A percentile compares a stretch with the other conserved stretches of the same genome.
Conservation (phyloP, 1,140 invertebrate genomes). For the Argopecten irradians region DNA sequence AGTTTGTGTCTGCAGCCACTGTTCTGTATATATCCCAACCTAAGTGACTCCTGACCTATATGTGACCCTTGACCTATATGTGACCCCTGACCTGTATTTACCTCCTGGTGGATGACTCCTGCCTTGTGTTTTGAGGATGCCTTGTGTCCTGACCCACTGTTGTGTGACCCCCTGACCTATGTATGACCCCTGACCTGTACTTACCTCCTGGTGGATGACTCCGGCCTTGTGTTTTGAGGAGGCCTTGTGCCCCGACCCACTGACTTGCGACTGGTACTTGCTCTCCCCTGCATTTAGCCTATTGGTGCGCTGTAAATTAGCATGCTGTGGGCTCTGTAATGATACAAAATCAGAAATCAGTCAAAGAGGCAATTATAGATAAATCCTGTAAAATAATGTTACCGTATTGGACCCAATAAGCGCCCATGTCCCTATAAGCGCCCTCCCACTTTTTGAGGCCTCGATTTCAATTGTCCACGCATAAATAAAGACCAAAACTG, state of each 20-base stretch:
- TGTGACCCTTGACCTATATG: neutral
- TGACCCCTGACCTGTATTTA: neutral
- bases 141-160: neutral
- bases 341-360: slow-evolving; percentile 1
- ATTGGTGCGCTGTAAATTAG: slow-evolving; percentile 50
- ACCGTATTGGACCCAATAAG: too few species aligned
- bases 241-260: neutral
- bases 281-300: slow-evolving; percentile 41
- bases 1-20: too few species aligned
- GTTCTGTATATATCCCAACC: neutral
- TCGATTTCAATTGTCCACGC: too few species aligned
- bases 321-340: slow-evolving; percentile 56
- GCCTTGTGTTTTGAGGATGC: neutral
- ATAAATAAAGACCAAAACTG: too few species aligned
- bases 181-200: neutral
- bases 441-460: too few species aligned
- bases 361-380: too few species aligned
- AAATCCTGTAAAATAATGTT: too few species aligned
- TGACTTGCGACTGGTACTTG: slow-evolving; percentile 35
- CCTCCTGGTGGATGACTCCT: neutral
- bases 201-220: slow-evolving; percentile 27
- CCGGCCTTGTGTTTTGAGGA: slow-evolving; percentile 23
- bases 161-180: neutral
- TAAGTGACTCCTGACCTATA: neutral
- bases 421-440: too few species aligned